Evolutionary conservation across 2,888 invertebrate genomes (phyloP), one percentile per base, ranked within the genome.

Genomic region (Folsomia candida): DNA sequence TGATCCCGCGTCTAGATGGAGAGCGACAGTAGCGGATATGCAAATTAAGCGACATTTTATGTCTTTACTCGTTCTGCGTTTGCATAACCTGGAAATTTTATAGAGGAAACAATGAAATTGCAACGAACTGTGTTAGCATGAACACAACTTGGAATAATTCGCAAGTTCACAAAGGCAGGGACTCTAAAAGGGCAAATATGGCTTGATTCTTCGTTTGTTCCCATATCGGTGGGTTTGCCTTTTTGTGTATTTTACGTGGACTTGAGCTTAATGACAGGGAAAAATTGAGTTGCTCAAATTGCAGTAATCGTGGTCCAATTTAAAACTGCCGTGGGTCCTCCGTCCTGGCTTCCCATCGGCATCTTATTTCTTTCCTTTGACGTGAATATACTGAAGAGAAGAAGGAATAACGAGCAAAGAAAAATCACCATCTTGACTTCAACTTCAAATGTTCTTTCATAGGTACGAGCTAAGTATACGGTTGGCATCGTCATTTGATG

Each of bases 161-260:
- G 37, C 37, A 9, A 14, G 37, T 37, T 37, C 37, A 9, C 37
- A 37, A 14, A 37, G 37, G n/a, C n/a, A n/a, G n/a, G n/a, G n/a
- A n/a, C n/a, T n/a, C n/a, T n/a, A n/a, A n/a, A n/a, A 37, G 14
- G 27, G 22, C 47, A 58, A 70, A 66, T 54, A 70, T 70, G 66
- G 14, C 28, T 54, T 29, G 37, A 67, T 51, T 47, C 64, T 37
- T 37, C 14, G 6, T 37, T 37, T 37, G 4, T 37, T 14, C 14
- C 37, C 37, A 37, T 37, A 4, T 4, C 14, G 37, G 37, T 4
- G 14, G 14, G 14, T 14, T 37, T 4, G 37, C 14, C 37, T 37
- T 4, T 37, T 37, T 4, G 37, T 4, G 4, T 37, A 37, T 37
- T 37, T 37, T 37, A 9, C 4, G 37, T 37, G 24, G 14, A 51